phyloP scores from a whole-genome alignment of 1,140 invertebrate genomes.

The Ips typographus region DNA sequence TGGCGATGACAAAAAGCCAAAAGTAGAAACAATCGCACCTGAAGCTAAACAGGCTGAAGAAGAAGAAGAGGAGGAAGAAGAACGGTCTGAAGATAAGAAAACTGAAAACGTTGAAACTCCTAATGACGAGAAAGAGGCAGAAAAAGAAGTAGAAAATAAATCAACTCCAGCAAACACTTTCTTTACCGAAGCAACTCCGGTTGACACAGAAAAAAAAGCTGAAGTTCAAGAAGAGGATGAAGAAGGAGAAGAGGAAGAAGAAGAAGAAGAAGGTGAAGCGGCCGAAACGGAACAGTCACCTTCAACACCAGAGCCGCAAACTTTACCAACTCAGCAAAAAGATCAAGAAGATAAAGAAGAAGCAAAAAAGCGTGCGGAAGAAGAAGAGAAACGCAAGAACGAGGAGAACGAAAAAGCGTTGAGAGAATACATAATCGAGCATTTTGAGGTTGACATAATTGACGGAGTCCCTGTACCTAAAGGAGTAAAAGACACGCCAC shows the following conservation, averaged over 20 bases:
- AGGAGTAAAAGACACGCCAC: constrained; percentile 23
- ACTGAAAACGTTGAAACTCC: not conserved
- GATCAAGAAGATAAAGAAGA: constrained; percentile 1
- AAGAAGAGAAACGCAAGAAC: constrained; percentile 18
- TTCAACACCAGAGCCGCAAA: not conserved
- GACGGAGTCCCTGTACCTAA: constrained; percentile 20
- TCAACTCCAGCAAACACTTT: too few relatives aligned
- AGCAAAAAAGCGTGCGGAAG: not conserved
- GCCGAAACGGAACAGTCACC: constrained; percentile 4
- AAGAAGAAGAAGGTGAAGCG: not conserved
- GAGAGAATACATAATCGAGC: constrained; percentile 25
- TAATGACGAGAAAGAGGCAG: constrained; percentile 17
- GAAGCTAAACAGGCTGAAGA: constrained; percentile 3
- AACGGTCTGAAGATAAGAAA: not conserved
- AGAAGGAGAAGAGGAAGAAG: constrained; percentile 3
- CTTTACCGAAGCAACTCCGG: too few relatives aligned
- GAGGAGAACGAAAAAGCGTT: constrained; percentile 33
- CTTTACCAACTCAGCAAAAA: not conserved
- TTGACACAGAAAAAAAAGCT: not conserved
- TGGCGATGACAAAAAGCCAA: constrained; percentile 5
- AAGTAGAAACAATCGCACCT: constrained; percentile 1
- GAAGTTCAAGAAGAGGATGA: constrained; percentile 14
- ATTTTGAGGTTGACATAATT: constrained; percentile 32
- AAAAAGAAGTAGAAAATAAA: constrained; percentile 9
- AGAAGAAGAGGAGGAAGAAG: constrained; percentile 4